phyloP scores from a whole-genome alignment of 1,140 invertebrate genomes.

The Cyclargus thomasi region DNA sequence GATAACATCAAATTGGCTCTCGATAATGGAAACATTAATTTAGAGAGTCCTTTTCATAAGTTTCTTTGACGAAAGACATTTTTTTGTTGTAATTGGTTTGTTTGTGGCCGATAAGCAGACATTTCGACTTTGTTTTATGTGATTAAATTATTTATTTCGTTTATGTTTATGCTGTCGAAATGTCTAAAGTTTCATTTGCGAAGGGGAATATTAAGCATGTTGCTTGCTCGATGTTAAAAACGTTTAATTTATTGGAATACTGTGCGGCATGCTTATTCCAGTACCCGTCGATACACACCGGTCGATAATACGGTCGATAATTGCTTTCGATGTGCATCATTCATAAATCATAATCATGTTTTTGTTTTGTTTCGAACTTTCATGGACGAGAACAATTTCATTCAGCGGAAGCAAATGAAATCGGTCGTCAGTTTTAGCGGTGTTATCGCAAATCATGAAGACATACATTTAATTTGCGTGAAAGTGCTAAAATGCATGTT shows the following conservation, averaged over 20 bases:
- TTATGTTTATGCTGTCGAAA: slow-evolving; percentile 31
- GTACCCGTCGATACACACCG: slow-evolving; percentile 43
- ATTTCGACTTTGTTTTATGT: slow-evolving; percentile 18
- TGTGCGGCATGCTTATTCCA: slow-evolving; percentile 59
- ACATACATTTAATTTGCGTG: slow-evolving; percentile 57
- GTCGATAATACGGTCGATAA: slow-evolving; percentile 43
- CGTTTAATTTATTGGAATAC: slow-evolving; percentile 48
- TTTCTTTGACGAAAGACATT: slow-evolving; percentile 17
- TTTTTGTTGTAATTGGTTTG: slow-evolving; percentile 10
- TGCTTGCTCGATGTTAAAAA: slow-evolving; percentile 60
- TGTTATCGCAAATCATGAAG: slow-evolving; percentile 50
- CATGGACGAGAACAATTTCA: slow-evolving; percentile 23
- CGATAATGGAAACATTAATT: background rate
- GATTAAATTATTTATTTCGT: slow-evolving; percentile 26
- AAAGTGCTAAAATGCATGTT: slow-evolving; percentile 66
- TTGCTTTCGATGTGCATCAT: slow-evolving; percentile 67
- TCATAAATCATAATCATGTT: slow-evolving; percentile 56
- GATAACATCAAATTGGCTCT: slow-evolving; percentile 1
- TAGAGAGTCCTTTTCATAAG: background rate
- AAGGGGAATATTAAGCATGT: slow-evolving; percentile 45
- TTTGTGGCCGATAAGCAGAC: background rate
- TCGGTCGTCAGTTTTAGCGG: slow-evolving; percentile 28
- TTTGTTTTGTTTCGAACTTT: slow-evolving; percentile 27
- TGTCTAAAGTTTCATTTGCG: slow-evolving; percentile 38
- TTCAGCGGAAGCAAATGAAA: slow-evolving; percentile 21